Conservation (phyloP, 1,140 invertebrate species). For the Homarus americanus region DNA sequence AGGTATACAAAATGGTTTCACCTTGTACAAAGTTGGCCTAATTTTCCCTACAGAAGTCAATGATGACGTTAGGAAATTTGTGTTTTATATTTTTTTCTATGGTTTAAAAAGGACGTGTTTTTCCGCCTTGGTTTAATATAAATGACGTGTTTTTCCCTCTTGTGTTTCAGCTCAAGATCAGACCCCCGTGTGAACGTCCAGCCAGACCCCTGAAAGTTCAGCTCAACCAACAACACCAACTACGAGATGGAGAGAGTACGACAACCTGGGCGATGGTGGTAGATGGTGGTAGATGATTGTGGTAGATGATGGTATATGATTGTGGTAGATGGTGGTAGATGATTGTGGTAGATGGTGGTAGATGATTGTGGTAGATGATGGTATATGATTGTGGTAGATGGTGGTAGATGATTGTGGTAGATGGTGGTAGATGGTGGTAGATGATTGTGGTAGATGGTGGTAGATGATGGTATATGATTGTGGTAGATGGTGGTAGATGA, state of each 20-base stretch:
- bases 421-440: background rate
- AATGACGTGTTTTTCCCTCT: background rate
- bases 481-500: conserved; percentile 4
- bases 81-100: too few relatives aligned
- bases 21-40: too few relatives aligned
- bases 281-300: background rate
- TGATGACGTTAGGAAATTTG: too few relatives aligned
- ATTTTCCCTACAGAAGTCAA: too few relatives aligned
- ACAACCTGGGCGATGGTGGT: background rate
- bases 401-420: too few relatives aligned
- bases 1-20: too few relatives aligned
- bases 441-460: background rate
- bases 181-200: conserved; percentile 38
- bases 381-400: too few relatives aligned
- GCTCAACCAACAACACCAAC: conserved; percentile 47
- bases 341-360: background rate
- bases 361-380: conserved; percentile 5
- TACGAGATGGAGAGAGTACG: conserved; percentile 58
- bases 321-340: conserved; percentile 7
- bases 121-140: too few relatives aligned
- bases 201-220: conserved; percentile 39
- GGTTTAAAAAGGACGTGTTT: too few relatives aligned
- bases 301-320: background rate
- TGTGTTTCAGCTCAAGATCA: conserved; percentile 36
- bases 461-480: background rate